Conservation (phyloP, 2,797 vertebrate genomes). For the Sebastes iracundus region DNA sequence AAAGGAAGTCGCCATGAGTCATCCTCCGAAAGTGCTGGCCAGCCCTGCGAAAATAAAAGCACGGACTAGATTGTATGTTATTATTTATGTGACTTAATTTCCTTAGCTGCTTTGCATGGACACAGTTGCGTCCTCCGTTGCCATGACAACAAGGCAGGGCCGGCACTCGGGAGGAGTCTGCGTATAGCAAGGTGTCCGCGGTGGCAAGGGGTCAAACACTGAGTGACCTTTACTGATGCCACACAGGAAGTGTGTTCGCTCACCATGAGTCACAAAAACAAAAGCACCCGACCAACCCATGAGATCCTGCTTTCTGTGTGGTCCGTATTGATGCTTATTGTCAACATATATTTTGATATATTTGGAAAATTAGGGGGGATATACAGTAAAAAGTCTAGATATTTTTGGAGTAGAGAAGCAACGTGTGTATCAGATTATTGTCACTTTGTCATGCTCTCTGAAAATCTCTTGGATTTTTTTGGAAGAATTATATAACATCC, state of each 20-base stretch:
- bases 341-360: constrained; percentile 81
- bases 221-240: constrained; percentile 38
- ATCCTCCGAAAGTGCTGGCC: constrained; percentile 30
- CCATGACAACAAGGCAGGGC: constrained; percentile 34
- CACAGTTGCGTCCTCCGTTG: constrained; percentile 32
- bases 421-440: constrained; percentile 77
- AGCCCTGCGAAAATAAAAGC: constrained; percentile 19
- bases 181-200: background rate
- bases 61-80: constrained; percentile 41
- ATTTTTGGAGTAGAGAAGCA: constrained; percentile 82
- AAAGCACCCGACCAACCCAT: constrained; percentile 56
- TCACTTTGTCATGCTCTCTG: constrained; percentile 80
- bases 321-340: constrained; percentile 75
- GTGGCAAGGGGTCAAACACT: constrained; percentile 33
- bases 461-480: constrained; percentile 61
- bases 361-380: constrained; percentile 57
- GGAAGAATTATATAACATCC: constrained; percentile 76
- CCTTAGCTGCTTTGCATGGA: constrained; percentile 56
- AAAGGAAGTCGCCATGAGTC: constrained; percentile 12
- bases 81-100: constrained; percentile 54
- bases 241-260: constrained; percentile 45
- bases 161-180: constrained; percentile 20
- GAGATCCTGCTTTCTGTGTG: constrained; percentile 73
- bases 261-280: constrained; percentile 22
- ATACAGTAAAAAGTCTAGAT: constrained; percentile 66